Evolutionary conservation across 2,113 vertebrate species (phyloP), one percentile per base, ranked within the genome.

Genomic region (Ammodytes dubius): DNA sequence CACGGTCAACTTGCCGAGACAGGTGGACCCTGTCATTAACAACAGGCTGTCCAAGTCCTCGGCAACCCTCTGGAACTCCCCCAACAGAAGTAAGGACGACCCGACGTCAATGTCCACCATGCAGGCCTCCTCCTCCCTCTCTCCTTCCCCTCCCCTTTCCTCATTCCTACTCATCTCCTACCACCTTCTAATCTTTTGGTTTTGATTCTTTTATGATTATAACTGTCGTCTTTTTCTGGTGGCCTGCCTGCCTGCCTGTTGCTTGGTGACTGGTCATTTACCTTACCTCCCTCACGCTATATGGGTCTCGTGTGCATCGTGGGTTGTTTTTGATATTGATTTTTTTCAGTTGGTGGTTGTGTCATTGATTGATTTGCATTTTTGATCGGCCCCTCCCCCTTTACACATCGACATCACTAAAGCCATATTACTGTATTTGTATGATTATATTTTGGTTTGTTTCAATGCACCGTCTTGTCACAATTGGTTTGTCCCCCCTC

Each of bases 41-140:
- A 98, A 96, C 96, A 97, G 97, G 94, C 97, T 98, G 96, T 98
- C 97, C 96, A 99, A 99, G 95, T 98, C 97, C 95, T 98, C 97
- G 19, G 97, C 97, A 94, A 98, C 97, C 82, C 97, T 99, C 92
- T 99, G 98, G 98, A 99, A 97, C 95, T 98, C 97, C 91, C 97
- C 97, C 95, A 97, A 95, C 97, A 97, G 97, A 98, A 98, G 97
- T 99, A 99, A 98, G 98, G 95, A 90, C 87, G 90, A 92, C 70
- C 89, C 83, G 85, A 65, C 85, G 81, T 93, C 92, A 87, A 40
- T 91, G 91, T 93, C 88, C 83, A 75, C 35, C 91, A 90, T 92
- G 91, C 40, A 90, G 92, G 91, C 40, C 3, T 83, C 79, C 70
- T 39, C 59, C 35, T 43, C 83, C 83, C 66, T 66, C 66, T 72